A percentile compares a stretch with the other conserved stretches of the same genome.
Evolutionary conservation across 2,797 vertebrate species (phyloP).

Genomic region (Melanotaenia maccullochi): DNA sequence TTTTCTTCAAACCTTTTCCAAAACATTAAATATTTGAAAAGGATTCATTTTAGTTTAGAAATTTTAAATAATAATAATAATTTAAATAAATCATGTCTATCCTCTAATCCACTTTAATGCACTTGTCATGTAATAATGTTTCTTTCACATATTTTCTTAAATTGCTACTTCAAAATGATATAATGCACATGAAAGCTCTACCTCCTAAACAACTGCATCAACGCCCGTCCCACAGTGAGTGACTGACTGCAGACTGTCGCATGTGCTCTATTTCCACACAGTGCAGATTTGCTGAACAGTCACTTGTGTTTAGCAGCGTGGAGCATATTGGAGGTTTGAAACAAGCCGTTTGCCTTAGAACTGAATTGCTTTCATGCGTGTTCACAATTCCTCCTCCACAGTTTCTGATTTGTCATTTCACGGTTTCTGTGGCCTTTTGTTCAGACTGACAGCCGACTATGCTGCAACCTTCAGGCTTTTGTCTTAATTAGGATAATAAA

Average conservation of each 20-base stretch:
- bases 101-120: too few relatives aligned
- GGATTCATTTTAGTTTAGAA: too few relatives aligned
- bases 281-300: constrained; percentile 62
- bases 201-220: not conserved
- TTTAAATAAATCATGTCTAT: too few relatives aligned
- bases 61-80: too few relatives aligned
- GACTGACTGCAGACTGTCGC: constrained; percentile 62
- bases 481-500: not conserved
- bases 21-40: too few relatives aligned
- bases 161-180: too few relatives aligned
- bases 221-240: constrained; percentile 36
- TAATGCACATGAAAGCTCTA: not conserved
- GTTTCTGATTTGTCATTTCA: constrained; percentile 20
- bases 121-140: too few relatives aligned
- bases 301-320: constrained; percentile 52
- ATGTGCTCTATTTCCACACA: constrained; percentile 50
- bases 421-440: constrained; percentile 17
- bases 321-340: constrained; percentile 52
- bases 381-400: constrained; percentile 29
- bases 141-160: not conserved
- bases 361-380: constrained; percentile 40
- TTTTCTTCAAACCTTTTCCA: too few relatives aligned
- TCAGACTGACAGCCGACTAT: constrained; percentile 17
- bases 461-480: not conserved
- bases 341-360: constrained; percentile 43